Percentiles rank a stretch among this genome's conserved stretches.
Conservation (phyloP, 1,140 invertebrate genomes). For the Penaeus japonicus region DNA sequence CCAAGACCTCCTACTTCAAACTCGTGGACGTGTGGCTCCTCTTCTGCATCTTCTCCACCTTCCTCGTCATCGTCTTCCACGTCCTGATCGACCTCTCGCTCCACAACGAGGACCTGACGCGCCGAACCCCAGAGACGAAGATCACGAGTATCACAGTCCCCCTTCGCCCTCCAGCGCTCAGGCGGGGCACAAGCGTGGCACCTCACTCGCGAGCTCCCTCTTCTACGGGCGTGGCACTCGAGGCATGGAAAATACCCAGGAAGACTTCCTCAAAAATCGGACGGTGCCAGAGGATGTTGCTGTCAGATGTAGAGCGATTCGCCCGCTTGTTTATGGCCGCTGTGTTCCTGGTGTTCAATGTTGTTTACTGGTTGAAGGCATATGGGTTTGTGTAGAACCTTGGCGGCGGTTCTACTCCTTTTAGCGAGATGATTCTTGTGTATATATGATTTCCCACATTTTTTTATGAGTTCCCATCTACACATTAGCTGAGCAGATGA, state of each 20-base stretch:
- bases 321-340: neutral
- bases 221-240: neutral
- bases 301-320: neutral
- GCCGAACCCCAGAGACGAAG: neutral
- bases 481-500: no score
- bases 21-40: conserved; percentile 40
- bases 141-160: neutral
- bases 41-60: conserved; percentile 37
- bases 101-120: neutral
- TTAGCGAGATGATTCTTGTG: no score
- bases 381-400: neutral
- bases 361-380: conserved; percentile 32
- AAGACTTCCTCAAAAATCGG: neutral
- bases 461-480: no score
- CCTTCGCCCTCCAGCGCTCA: neutral
- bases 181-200: no score
- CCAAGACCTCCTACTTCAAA: conserved; percentile 40
- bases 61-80: conserved; percentile 37
- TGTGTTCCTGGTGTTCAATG: conserved; percentile 20
- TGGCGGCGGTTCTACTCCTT: no score
- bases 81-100: conserved; percentile 21
- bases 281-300: neutral
- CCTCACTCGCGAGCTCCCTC: no score
- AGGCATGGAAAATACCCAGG: neutral
- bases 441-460: no score